phyloP scores from a whole-genome alignment of 2,113 vertebrate genomes.

The Aphyosemion australe region DNA sequence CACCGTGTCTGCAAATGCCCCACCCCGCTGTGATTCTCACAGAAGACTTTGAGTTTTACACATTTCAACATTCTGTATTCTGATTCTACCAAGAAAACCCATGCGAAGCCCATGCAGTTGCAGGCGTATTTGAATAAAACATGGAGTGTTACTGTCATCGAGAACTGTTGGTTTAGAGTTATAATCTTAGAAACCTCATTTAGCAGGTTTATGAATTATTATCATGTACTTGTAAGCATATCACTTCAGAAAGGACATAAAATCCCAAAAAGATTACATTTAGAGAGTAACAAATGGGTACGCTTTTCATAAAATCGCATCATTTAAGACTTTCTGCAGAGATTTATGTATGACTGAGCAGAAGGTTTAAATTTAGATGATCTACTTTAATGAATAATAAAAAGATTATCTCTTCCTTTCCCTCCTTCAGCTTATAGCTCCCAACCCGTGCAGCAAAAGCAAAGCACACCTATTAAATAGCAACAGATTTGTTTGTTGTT shows the following conservation, averaged over 20 bases:
- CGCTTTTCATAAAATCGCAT: background rate
- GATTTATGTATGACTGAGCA: conserved; percentile 1
- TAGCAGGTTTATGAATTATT: background rate
- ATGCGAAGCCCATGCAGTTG: conserved; percentile 27
- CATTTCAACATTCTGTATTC: conserved; percentile 41
- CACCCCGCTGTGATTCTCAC: conserved; percentile 38
- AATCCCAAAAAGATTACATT: background rate
- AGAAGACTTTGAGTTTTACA: conserved; percentile 32
- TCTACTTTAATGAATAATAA: conserved; percentile 4
- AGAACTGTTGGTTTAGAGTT: conserved; percentile 1
- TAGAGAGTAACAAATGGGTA: background rate
- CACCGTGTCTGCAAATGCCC: conserved; percentile 29
- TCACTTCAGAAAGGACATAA: background rate
- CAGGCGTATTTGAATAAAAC: conserved; percentile 26
- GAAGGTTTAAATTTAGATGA: background rate
- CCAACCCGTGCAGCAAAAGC: background rate
- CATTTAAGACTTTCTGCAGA: background rate
- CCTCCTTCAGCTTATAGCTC: background rate
- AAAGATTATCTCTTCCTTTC: background rate
- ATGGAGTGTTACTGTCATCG: conserved; percentile 1
- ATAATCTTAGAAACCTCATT: conserved; percentile 10
- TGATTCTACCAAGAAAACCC: conserved; percentile 19
- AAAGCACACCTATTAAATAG: background rate
- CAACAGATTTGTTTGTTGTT: background rate
- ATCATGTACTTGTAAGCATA: background rate